Evolutionary conservation across 2,888 invertebrate genomes (phyloP).

Genomic region (Leptopterna dolabrata): DNA sequence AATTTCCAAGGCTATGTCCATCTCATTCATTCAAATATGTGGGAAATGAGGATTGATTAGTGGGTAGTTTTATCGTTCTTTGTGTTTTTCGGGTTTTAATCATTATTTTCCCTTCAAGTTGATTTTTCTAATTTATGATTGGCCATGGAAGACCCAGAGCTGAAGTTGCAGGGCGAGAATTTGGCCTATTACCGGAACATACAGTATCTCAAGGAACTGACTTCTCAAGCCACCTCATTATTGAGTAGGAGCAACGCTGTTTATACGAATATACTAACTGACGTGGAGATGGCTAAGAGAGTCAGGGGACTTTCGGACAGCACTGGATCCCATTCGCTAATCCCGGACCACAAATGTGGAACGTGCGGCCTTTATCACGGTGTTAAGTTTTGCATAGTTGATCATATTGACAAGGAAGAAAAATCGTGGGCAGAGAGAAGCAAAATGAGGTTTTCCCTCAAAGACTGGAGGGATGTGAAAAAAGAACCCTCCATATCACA

Average conservation of each 20-base stretch:
- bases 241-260: conserved; percentile 12
- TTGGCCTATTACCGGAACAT: conserved; percentile 17
- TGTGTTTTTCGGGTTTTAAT: background rate
- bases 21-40: background rate
- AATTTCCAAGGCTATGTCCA: background rate
- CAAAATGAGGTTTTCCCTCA: background rate
- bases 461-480: background rate
- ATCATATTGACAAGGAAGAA: background rate
- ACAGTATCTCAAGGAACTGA: conserved; percentile 15
- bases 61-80: background rate
- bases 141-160: background rate
- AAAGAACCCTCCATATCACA: background rate
- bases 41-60: background rate
- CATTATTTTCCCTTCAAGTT: background rate
- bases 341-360: background rate
- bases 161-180: background rate
- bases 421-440: background rate
- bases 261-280: background rate
- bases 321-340: background rate
- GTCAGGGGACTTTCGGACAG: background rate
- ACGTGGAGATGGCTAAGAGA: background rate
- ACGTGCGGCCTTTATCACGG: background rate
- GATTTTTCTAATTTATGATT: background rate
- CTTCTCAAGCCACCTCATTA: background rate
- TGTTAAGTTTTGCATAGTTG: background rate